A percentile compares a stretch with the other conserved stretches of the same genome.
Evolutionary conservation across 2,113 vertebrate species (phyloP).

Genomic region (Gallinago undulata): DNA sequence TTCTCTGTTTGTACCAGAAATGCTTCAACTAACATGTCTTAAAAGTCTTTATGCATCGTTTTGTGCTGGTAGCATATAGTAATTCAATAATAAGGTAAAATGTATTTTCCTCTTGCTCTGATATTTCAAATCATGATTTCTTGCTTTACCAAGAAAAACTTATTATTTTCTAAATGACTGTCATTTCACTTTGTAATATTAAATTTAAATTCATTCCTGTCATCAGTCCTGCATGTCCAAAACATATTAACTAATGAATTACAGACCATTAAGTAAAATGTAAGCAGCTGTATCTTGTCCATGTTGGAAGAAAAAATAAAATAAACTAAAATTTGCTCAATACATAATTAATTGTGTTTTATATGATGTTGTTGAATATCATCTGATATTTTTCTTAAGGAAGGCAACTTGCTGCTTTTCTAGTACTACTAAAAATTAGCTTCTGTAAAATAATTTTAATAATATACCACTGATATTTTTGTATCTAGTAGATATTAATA

Average conservation of each 20-base stretch:
- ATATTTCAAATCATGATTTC: background rate
- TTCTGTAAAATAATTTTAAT: background rate
- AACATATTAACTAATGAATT: background rate
- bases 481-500: background rate
- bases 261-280: background rate
- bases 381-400: background rate
- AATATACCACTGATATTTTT: background rate
- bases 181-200: background rate
- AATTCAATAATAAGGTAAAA: background rate
- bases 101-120: background rate
- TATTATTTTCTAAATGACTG: background rate
- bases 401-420: background rate
- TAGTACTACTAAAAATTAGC: background rate
- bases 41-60: background rate
- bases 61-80: background rate
- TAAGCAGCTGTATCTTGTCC: background rate
- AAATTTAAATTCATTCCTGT: background rate
- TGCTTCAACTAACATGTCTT: background rate
- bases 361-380: background rate
- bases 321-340: background rate
- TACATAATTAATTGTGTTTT: background rate
- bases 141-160: background rate
- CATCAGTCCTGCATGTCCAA: background rate
- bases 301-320: background rate
- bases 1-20: background rate